Conservation (phyloP, 1,140 invertebrate species). For the Meteorus sp. region DNA sequence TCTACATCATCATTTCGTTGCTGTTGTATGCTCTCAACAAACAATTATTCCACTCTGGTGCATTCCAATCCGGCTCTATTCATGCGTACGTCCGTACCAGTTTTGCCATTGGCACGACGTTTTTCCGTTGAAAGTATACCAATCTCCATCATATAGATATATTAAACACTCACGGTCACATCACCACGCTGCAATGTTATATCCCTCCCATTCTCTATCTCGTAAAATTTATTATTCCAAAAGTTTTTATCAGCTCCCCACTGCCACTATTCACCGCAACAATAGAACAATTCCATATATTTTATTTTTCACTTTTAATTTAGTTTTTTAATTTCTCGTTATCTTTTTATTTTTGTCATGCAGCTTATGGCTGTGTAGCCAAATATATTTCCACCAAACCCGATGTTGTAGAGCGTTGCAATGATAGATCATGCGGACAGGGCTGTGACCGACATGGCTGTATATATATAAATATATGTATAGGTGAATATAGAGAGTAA, state of each 20-base stretch:
- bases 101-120: conserved; percentile 18
- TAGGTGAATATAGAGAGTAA: no score
- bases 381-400: conserved; percentile 27
- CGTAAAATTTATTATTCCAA: conserved; percentile 44
- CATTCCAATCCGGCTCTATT: conserved; percentile 23
- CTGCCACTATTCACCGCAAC: conserved; percentile 1
- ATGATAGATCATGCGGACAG: not conserved
- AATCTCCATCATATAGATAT: conserved; percentile 14
- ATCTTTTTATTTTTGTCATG: not conserved
- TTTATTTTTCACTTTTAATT: conserved; percentile 7
- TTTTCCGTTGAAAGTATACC: not conserved
- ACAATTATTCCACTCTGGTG: conserved; percentile 3
- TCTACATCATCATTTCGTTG: no score
- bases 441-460: not conserved
- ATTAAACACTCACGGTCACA: no score
- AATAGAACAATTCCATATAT: conserved; percentile 20
- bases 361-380: no score
- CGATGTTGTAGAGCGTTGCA: conserved; percentile 6
- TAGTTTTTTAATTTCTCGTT: not conserved
- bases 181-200: conserved; percentile 15
- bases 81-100: conserved; percentile 22
- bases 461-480: not conserved
- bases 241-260: no score
- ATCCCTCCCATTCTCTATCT: no score
- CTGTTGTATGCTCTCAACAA: no score